A percentile compares a stretch with the other conserved stretches of the same genome.
Conservation (phyloP, 2,797 vertebrate genomes). For the Buceros bicornis region DNA sequence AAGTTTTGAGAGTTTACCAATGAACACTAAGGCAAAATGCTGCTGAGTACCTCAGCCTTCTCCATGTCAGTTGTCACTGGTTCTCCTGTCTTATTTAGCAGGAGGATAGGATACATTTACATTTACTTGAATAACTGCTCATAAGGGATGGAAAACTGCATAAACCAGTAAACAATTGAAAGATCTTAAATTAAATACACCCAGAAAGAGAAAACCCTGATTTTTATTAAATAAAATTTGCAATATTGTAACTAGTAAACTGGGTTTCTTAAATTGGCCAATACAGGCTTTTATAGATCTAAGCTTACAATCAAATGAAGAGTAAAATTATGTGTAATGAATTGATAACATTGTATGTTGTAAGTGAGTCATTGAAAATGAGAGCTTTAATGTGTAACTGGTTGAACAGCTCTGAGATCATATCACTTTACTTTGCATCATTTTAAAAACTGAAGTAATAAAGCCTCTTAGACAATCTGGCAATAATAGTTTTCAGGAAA, state of each 20-base stretch:
- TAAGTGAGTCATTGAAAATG: background rate
- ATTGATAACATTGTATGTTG: background rate
- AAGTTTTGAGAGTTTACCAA: background rate
- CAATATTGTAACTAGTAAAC: background rate
- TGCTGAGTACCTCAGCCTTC: background rate
- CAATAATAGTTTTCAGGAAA: background rate
- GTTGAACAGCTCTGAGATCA: background rate
- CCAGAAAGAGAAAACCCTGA: background rate
- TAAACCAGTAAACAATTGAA: background rate
- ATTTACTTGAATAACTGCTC: background rate
- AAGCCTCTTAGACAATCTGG: background rate
- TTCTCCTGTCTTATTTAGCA: background rate
- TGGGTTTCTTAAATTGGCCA: background rate
- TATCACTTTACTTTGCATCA: background rate
- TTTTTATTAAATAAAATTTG: background rate
- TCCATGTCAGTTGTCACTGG: too few species aligned
- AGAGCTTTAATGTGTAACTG: background rate
- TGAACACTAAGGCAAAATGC: background rate
- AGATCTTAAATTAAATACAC: background rate
- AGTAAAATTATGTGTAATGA: conserved; percentile 13
- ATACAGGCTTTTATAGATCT: background rate
- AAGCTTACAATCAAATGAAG: background rate
- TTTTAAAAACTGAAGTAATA: background rate
- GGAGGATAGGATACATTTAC: background rate
- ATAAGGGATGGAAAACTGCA: background rate